phyloP scores from a whole-genome alignment of 2,797 vertebrate species.

The Enteromius fasciolatus region DNA sequence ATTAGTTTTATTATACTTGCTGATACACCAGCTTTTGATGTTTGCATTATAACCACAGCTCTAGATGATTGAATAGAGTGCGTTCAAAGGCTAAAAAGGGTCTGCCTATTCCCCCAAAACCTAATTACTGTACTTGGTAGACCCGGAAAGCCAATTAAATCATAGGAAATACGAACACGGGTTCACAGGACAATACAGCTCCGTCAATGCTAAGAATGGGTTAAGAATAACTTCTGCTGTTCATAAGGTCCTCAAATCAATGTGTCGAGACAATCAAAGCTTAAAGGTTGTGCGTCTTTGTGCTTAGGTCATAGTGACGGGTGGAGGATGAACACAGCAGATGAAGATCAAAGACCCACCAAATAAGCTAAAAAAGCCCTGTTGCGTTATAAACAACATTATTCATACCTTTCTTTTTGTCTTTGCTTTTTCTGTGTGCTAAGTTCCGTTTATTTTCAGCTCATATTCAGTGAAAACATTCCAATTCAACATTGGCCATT shows the following conservation, averaged over 20 bases:
- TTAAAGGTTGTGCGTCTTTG: background rate
- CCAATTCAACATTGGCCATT: constrained; percentile 44
- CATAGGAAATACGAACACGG: background rate
- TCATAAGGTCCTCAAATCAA: constrained; percentile 14
- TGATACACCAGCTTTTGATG: constrained; percentile 52
- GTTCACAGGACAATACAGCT: constrained; percentile 24
- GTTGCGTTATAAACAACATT: constrained; percentile 39
- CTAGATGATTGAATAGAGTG: constrained; percentile 39
- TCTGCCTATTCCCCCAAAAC: constrained; percentile 40
- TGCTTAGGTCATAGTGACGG: background rate
- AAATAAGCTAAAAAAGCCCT: constrained; percentile 22
- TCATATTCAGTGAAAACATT: constrained; percentile 27
- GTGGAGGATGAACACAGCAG: background rate
- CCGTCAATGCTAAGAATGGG: constrained; percentile 24
- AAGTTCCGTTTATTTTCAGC: constrained; percentile 34
- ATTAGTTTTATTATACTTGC: constrained; percentile 53
- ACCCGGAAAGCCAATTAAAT: constrained; percentile 47
- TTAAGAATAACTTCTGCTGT: constrained; percentile 22
- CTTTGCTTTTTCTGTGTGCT: background rate
- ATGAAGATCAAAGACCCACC: constrained; percentile 43
- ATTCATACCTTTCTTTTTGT: constrained; percentile 16
- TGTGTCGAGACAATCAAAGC: constrained; percentile 16
- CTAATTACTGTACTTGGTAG: constrained; percentile 45
- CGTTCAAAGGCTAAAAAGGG: constrained; percentile 34
- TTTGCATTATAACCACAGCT: constrained; percentile 47